Conservation (phyloP, 2,797 vertebrate species). For the Octomys mimax region DNA sequence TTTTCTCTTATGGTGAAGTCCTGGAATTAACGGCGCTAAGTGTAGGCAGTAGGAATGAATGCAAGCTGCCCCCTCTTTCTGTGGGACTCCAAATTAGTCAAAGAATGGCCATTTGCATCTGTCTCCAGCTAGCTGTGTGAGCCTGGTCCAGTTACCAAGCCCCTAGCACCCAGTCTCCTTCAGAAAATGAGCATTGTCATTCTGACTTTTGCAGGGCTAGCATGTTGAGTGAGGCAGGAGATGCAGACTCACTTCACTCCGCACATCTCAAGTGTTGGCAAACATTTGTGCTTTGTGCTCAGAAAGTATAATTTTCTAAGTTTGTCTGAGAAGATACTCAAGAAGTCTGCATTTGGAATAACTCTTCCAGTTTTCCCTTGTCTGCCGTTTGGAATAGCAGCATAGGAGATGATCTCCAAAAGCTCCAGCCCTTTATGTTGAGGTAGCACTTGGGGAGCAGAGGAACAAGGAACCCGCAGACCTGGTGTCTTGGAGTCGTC, state of each 20-base stretch:
- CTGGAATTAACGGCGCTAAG: not conserved
- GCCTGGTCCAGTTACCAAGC: not conserved
- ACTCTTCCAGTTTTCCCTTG: not conserved
- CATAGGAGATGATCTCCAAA: not conserved
- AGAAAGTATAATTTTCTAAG: not conserved
- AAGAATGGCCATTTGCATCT: not conserved
- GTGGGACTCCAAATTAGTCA: not conserved
- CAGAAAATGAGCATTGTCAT: conserved; percentile 49
- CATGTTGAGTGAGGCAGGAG: not conserved
- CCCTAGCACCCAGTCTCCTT: not conserved
- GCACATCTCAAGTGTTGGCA: not conserved
- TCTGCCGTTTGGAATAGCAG: not conserved
- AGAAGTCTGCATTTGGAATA: not conserved
- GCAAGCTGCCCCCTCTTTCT: conserved; percentile 3
- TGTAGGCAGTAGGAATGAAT: not conserved
- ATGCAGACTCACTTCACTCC: not conserved
- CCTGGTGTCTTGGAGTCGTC: not conserved
- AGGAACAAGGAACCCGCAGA: not conserved
- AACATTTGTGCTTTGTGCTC: conserved; percentile 57
- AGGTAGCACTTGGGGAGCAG: not conserved
- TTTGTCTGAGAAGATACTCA: not conserved
- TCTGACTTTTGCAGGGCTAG: conserved; percentile 5
- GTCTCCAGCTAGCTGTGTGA: not conserved
- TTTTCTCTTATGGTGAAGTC: not conserved
- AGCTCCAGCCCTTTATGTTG: conserved; percentile 2